Evolutionary conservation across 2,797 vertebrate species (phyloP).

Genomic region (Poecilia velifera): DNA sequence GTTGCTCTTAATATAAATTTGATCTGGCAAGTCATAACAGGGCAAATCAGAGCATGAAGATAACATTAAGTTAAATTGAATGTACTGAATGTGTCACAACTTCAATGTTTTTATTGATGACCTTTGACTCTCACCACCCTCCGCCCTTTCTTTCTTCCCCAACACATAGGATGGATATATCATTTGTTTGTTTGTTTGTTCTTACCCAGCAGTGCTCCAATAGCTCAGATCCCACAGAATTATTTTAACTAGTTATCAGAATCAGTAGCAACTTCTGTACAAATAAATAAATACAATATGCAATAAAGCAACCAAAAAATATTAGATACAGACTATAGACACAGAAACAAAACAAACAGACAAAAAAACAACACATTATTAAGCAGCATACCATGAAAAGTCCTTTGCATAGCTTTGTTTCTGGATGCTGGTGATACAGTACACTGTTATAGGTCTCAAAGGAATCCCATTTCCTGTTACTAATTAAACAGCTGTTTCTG

Average conservation of each 20-base stretch:
- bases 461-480: constrained; percentile 5
- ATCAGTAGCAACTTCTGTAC: neutral
- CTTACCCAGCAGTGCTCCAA: too few relatives aligned
- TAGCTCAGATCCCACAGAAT: neutral
- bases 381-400: neutral
- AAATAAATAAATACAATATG: neutral
- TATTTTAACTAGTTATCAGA: neutral
- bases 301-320: neutral
- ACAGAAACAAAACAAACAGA: neutral
- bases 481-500: neutral
- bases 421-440: neutral
- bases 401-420: neutral
- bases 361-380: neutral
- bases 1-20: constrained; percentile 4
- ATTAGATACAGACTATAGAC: neutral
- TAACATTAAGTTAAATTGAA: neutral
- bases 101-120: neutral
- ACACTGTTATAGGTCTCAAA: neutral
- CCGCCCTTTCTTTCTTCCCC: neutral
- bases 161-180: constrained; percentile 19
- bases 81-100: neutral
- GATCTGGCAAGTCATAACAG: neutral
- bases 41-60: neutral
- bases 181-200: neutral
- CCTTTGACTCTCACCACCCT: neutral